Percentiles rank a stretch among this genome's conserved stretches.
Evolutionary conservation across 2,797 vertebrate genomes (phyloP).

Genomic region (Crocodylus rhombifer): DNA sequence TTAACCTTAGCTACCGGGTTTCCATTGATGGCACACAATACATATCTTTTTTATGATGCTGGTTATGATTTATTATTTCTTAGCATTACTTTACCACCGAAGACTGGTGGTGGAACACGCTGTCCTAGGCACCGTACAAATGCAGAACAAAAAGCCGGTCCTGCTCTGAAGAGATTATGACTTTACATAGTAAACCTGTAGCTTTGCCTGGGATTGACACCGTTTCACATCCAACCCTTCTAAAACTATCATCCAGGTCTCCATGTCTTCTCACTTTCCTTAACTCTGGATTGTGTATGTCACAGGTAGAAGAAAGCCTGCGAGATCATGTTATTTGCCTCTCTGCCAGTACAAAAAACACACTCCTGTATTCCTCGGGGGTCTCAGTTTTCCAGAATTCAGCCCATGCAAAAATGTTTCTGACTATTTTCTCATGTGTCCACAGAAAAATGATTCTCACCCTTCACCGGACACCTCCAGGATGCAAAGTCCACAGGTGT

Average conservation of each 20-base stretch:
- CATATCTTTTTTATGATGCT: neutral
- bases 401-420: neutral
- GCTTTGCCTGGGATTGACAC: neutral
- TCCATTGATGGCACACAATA: neutral
- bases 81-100: no score
- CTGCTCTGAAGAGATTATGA: neutral
- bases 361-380: neutral
- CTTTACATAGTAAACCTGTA: neutral
- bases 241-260: neutral
- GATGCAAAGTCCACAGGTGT: neutral
- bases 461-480: neutral
- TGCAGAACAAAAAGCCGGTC: neutral
- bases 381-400: neutral
- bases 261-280: neutral
- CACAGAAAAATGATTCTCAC: neutral
- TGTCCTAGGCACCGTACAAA: neutral
- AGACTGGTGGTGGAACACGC: no score
- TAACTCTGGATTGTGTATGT: neutral
- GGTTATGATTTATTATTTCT: no score
- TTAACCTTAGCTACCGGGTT: neutral
- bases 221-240: neutral
- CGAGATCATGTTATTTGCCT: neutral
- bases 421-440: rapidly evolving
- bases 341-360: neutral
- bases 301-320: neutral